Percentiles rank a stretch among this genome's conserved stretches.
Conservation (phyloP, 2,888 invertebrate species). For the Crocallis elinguaria region DNA sequence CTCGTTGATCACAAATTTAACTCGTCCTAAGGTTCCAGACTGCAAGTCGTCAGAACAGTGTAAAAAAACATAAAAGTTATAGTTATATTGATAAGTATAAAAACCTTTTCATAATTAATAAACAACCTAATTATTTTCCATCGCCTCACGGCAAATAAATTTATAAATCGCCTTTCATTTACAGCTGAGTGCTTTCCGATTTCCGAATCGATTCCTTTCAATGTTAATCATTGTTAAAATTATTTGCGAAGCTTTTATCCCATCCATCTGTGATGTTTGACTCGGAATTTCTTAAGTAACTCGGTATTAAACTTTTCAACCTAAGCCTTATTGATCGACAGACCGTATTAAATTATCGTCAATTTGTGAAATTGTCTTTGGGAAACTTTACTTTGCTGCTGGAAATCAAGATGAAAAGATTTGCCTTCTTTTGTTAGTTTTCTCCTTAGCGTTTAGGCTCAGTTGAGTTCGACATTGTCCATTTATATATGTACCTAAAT, state of each 20-base stretch:
- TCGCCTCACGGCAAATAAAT: not conserved
- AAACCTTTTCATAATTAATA: not conserved
- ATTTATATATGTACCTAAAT: no score
- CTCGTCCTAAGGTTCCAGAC: no score
- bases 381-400: constrained; percentile 20
- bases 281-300: constrained; percentile 23
- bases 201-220: constrained; percentile 14
- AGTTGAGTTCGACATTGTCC: no score
- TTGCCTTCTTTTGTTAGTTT: constrained; percentile 1
- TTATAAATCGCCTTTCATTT: constrained; percentile 11
- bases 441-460: not conserved
- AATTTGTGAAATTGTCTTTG: constrained; percentile 22
- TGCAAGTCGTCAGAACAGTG: no score
- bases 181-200: constrained; percentile 5
- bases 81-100: no score
- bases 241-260: constrained; percentile 32
- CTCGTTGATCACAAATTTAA: no score
- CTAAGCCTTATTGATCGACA: constrained; percentile 26
- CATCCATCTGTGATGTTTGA: constrained; percentile 25
- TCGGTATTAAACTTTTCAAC: constrained; percentile 30
- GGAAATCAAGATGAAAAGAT: constrained; percentile 1
- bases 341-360: constrained; percentile 26
- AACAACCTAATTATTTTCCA: not conserved
- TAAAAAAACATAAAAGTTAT: no score
- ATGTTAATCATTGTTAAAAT: constrained; percentile 31